A percentile compares a stretch with the other conserved stretches of the same genome.
Conservation (phyloP, 2,113 vertebrate genomes). For the Eolophus roseicapilla region DNA sequence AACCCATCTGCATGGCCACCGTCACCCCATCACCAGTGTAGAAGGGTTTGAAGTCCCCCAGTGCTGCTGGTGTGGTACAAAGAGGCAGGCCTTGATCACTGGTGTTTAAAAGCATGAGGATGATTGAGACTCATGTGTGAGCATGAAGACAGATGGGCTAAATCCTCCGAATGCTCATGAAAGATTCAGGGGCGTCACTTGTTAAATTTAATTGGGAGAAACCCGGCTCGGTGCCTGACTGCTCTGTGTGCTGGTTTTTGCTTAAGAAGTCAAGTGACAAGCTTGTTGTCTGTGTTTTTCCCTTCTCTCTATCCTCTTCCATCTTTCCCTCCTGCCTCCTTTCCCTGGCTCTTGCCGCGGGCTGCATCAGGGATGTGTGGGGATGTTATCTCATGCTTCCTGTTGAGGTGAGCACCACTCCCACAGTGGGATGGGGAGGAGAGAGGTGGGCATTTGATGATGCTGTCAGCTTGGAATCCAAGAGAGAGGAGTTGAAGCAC, state of each 20-base stretch:
- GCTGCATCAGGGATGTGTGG: background rate
- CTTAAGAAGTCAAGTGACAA: slow-evolving; percentile 73
- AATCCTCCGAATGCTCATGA: slow-evolving; percentile 69
- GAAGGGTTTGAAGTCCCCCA: background rate
- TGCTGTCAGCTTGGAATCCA: background rate
- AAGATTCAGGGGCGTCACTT: slow-evolving; percentile 76
- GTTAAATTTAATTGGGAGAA: slow-evolving; percentile 80
- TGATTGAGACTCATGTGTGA: background rate
- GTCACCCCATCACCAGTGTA: accelerated
- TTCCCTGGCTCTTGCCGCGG: background rate
- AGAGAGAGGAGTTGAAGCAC: background rate
- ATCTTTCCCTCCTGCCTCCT: background rate
- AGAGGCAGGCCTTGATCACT: background rate
- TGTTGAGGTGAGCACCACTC: background rate
- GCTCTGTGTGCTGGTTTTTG: slow-evolving; percentile 61
- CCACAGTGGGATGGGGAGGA: background rate
- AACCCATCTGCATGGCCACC: background rate
- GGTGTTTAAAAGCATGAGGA: background rate
- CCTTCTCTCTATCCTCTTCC: background rate
- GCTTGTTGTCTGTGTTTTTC: slow-evolving; percentile 33
- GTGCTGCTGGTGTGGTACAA: background rate
- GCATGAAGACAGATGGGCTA: slow-evolving; percentile 52
- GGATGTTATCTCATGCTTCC: background rate
- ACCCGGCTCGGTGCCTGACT: slow-evolving; percentile 48
- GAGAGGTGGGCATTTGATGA: background rate